Conservation (phyloP, 2,113 vertebrate species). For the Menidia beryllina region DNA sequence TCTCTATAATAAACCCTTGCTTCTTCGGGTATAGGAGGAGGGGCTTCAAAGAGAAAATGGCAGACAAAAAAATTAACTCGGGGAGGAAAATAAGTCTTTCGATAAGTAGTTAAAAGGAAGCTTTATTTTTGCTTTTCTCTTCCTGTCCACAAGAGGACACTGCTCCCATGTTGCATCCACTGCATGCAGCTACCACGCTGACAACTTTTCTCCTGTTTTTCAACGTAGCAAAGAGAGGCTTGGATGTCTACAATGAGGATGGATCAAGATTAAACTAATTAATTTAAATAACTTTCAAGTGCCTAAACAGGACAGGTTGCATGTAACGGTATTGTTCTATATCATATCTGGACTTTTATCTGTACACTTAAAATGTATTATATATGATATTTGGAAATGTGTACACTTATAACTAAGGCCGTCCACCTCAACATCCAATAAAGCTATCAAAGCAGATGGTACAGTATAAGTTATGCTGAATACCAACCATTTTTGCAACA, state of each 20-base stretch:
- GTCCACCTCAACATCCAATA: no score
- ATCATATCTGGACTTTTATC: not conserved
- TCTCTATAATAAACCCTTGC: conserved; percentile 68
- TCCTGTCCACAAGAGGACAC: conserved; percentile 74
- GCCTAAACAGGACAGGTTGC: not conserved
- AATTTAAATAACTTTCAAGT: not conserved
- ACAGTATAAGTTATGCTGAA: no score
- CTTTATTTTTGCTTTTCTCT: conserved; percentile 18
- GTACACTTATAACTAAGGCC: no score
- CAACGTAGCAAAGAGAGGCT: not conserved
- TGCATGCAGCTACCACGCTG: not conserved
- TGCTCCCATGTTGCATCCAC: conserved; percentile 37
- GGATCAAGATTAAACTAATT: not conserved
- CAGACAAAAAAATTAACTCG: not conserved
- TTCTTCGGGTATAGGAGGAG: conserved; percentile 21
- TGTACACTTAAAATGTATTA: not conserved
- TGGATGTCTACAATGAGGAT: not conserved
- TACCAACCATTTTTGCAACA: no score
- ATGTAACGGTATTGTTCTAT: not conserved
- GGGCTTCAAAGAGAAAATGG: conserved; percentile 35
- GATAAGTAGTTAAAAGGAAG: not conserved
- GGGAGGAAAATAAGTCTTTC: not conserved
- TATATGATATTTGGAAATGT: no score
- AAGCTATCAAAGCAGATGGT: no score
- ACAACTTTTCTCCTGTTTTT: not conserved